A percentile compares a stretch with the other conserved stretches of the same genome.
These are phyloP conservation scores for Drosophila orena DNA, from an alignment of 1,140 invertebrate genomes.

Conservation along the genomic window DNA sequence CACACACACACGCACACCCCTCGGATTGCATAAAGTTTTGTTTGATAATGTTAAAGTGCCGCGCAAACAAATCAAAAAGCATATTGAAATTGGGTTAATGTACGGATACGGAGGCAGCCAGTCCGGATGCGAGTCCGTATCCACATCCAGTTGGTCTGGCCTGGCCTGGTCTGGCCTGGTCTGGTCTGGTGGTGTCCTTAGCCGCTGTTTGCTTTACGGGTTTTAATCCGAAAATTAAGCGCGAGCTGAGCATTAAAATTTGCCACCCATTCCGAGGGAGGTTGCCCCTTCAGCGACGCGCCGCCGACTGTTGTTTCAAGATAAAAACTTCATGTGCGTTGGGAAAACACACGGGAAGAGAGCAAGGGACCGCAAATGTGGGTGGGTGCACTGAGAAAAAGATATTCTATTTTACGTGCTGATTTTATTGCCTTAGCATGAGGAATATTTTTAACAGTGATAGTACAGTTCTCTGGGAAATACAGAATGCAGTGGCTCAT, in stretches of 20 bases:
- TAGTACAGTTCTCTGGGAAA: no score
- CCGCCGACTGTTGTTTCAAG: conserved; percentile 78
- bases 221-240: conserved; percentile 83
- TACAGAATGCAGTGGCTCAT: no score
- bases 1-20: conserved; percentile 13
- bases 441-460: no score
- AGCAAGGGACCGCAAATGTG: conserved; percentile 26
- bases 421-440: no score
- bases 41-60: conserved; percentile 84
- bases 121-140: conserved; percentile 36
- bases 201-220: conserved; percentile 79
- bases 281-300: conserved; percentile 44
- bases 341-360: conserved; percentile 61
- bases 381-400: conserved; percentile 17
- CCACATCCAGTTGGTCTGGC: conserved; percentile 26
- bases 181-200: conserved; percentile 56
- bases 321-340: conserved; percentile 82
- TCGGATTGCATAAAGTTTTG: conserved; percentile 68
- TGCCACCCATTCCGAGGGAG: conserved; percentile 46
- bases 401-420: no score
- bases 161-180: neutral
- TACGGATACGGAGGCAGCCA: conserved; percentile 54
- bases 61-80: conserved; percentile 82
- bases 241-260: conserved; percentile 79
- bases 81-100: conserved; percentile 84